Conservation (phyloP, 2,113 vertebrate species). For the Brachionichthys hirsutus region DNA sequence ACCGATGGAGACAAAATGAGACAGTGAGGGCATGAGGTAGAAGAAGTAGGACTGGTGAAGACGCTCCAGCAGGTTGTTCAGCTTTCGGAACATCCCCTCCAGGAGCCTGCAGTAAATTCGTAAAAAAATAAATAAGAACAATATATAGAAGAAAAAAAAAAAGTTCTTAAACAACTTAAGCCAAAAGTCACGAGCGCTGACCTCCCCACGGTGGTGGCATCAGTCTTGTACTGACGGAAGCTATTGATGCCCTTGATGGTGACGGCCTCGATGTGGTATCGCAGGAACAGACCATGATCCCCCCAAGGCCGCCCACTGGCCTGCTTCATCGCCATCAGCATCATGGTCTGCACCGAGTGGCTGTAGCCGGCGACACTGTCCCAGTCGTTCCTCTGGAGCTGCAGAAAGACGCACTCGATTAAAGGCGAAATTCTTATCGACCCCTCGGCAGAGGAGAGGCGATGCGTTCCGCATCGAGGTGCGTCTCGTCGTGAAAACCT, state of each 20-base stretch:
- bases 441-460: not conserved
- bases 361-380: slow-evolving; percentile 81
- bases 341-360: slow-evolving; percentile 85
- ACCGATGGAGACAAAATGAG: slow-evolving; percentile 90
- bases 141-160: not conserved
- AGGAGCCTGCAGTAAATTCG: slow-evolving; percentile 79
- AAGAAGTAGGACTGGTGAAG: slow-evolving; percentile 95
- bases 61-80: slow-evolving; percentile 92
- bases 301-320: slow-evolving; percentile 85
- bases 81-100: slow-evolving; percentile 91
- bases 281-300: slow-evolving; percentile 90
- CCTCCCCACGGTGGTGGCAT: slow-evolving; percentile 83
- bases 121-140: not conserved
- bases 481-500: not conserved
- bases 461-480: too few relatives aligned
- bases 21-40: slow-evolving; percentile 88
- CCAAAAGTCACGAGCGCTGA: slow-evolving; percentile 52
- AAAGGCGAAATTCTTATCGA: not conserved
- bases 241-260: slow-evolving; percentile 90
- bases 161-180: not conserved
- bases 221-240: slow-evolving; percentile 90
- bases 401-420: not conserved
- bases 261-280: slow-evolving; percentile 89
- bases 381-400: slow-evolving; percentile 90
- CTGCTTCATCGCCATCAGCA: slow-evolving; percentile 91